Evolutionary conservation across 2,797 vertebrate species (phyloP), one percentile per base, ranked within the genome.

Genomic region (Argya squamiceps): DNA sequence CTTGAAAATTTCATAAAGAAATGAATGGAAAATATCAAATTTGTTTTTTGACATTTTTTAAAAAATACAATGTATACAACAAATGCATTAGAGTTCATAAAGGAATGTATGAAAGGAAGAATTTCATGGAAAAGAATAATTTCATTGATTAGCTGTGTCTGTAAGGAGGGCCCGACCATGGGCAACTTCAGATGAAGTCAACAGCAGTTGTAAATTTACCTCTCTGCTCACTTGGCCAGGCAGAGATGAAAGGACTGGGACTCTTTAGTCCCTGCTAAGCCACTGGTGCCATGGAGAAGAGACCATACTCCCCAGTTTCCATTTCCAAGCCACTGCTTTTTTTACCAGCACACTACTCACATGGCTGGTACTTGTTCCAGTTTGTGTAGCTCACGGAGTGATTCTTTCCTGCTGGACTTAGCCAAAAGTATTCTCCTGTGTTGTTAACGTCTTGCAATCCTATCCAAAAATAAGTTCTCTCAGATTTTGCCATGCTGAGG

Each of bases 311-410:
- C 4, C 15, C 9, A 36, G 1, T 20, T 18, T 27, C 43, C 15
- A 37, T 10, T 26, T 39, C 36, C 19, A 30, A 52, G 20, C 9
- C 12, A 12, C 0, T 76, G 26, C 3, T 50, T 32, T 58, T 68
- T 79, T 71, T 32, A 43, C 26, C 5, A 11, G 34, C 11, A 8
- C 3, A 36, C 20, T 94, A 98, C 98, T 98, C 95, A 99, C 99
- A 98, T 95, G 99, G 99, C 84, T 99, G 98, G 87, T 98, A 97
- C 89, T 97, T 98, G 96, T 99, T 99, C 99, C 99, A 99, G 98
- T 99, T 98, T 62, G 98, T 98, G 97, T 98, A 99, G 69, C 93
- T 98, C 44, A 99, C 94, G 0, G 98, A 98, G 67, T 5, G 81
- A 20, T 94, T 80, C 27, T 91, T 96, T 84, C 90, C 97, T 2